A percentile compares a stretch with the other conserved stretches of the same genome.
These are phyloP conservation scores for Bibio marci DNA, from an alignment of 2,888 invertebrate genomes.

Conservation along the genomic window DNA sequence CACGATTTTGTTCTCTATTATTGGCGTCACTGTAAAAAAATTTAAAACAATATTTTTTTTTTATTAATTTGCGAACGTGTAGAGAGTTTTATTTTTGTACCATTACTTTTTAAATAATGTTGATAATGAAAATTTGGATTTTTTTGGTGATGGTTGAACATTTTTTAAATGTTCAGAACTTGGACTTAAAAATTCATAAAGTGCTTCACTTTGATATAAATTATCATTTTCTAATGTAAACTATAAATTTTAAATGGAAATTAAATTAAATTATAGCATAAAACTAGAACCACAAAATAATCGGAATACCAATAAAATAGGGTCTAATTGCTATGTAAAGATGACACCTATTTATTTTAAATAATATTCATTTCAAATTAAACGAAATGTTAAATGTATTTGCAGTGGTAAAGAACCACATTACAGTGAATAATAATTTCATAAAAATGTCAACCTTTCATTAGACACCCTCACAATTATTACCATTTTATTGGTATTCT, in stretches of 20 bases:
- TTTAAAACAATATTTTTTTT: background rate
- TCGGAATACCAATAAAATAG: too few species aligned
- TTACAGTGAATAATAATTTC: constrained; percentile 1
- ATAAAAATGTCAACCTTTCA: too few species aligned
- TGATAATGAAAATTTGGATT: constrained; percentile 70
- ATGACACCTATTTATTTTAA: too few species aligned
- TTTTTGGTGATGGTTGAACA: constrained; percentile 59
- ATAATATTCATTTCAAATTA: too few species aligned
- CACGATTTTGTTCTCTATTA: constrained; percentile 28
- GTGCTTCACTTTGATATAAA: constrained; percentile 73
- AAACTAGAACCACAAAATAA: too few species aligned
- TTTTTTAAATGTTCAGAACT: constrained; percentile 79
- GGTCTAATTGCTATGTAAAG: too few species aligned
- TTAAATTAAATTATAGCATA: constrained; percentile 3
- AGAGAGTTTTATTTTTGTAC: background rate
- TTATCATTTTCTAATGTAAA: constrained; percentile 74
- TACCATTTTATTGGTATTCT: too few species aligned
- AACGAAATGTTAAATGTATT: too few species aligned
- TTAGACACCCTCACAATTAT: too few species aligned
- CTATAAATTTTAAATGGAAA: constrained; percentile 28
- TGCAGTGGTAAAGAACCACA: too few species aligned
- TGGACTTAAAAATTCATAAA: constrained; percentile 82
- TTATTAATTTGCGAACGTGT: background rate
- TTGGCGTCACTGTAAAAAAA: constrained; percentile 29
- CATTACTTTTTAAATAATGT: constrained; percentile 67